phyloP scores from a whole-genome alignment of 2,113 vertebrate genomes.

The Dryoscopus gambensis region DNA sequence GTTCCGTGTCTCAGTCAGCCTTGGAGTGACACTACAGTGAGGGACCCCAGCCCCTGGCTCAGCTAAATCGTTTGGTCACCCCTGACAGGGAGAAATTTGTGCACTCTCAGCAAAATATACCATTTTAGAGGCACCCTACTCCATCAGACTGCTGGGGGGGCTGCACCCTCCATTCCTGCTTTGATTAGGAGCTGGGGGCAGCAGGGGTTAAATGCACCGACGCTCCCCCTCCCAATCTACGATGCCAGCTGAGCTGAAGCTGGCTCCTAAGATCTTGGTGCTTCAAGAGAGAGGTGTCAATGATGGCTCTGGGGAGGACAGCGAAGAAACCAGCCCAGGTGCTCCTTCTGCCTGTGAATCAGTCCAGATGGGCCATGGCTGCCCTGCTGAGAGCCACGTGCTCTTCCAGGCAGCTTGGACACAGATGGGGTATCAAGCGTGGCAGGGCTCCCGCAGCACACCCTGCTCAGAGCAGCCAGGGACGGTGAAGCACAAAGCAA shows the following conservation, averaged over 20 bases:
- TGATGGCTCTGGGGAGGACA: background rate
- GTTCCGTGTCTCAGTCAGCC: background rate
- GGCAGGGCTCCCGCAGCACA: background rate
- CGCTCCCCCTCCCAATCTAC: background rate
- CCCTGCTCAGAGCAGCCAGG: background rate
- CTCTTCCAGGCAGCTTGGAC: background rate
- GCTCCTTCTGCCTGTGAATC: background rate
- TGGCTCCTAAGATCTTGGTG: background rate
- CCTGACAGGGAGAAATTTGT: background rate
- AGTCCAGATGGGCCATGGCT: background rate
- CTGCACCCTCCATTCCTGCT: background rate
- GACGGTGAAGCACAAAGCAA: background rate
- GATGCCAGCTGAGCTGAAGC: background rate
- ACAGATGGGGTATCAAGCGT: background rate
- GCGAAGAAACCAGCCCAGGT: background rate
- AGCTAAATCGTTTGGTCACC: background rate
- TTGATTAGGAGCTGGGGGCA: background rate
- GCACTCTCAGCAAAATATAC: background rate
- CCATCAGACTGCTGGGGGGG: background rate
- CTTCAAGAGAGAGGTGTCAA: background rate
- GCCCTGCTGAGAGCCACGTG: background rate
- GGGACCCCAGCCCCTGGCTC: background rate
- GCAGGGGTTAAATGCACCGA: background rate
- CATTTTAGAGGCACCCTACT: background rate
- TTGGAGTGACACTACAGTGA: background rate